These are phyloP conservation scores for Micrasema minimum DNA, from an alignment of 1,140 invertebrate species.

Conservation along the genomic window DNA sequence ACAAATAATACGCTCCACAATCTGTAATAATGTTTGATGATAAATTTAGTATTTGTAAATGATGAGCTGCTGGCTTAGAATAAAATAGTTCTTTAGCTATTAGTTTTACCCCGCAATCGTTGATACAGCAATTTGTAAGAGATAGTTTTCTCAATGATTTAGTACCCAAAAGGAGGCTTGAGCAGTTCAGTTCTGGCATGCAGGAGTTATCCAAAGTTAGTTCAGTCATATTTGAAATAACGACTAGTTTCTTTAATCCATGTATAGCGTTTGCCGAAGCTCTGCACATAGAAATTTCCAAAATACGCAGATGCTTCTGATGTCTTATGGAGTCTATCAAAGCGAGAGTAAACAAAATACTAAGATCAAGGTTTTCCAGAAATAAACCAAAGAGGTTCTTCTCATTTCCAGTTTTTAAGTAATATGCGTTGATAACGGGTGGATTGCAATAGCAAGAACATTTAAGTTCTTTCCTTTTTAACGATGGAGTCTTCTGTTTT, in stretches of 20 bases:
- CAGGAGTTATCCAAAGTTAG: constrained; percentile 12
- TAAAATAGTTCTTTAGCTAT: constrained; percentile 11
- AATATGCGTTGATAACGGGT: background rate
- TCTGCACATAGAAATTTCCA: constrained; percentile 20
- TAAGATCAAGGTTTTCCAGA: constrained; percentile 15
- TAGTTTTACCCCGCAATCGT: constrained; percentile 11
- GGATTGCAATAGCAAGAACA: background rate
- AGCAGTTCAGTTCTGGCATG: constrained; percentile 11
- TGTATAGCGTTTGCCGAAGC: constrained; percentile 16
- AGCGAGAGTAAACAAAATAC: constrained; percentile 14
- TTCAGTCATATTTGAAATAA: constrained; percentile 19
- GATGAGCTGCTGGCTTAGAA: background rate
- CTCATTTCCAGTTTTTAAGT: background rate
- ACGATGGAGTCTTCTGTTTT: background rate
- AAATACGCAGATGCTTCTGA: background rate
- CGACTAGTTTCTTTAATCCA: constrained; percentile 3
- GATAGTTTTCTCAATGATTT: constrained; percentile 28
- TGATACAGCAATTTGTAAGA: constrained; percentile 11
- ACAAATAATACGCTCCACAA: constrained; percentile 5
- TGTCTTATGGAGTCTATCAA: constrained; percentile 14
- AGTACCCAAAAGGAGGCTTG: background rate
- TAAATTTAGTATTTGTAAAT: constrained; percentile 23
- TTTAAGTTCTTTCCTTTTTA: background rate
- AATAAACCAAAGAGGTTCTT: constrained; percentile 7
- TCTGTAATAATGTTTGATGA: constrained; percentile 24